Percentiles rank a stretch among this genome's conserved stretches.
Conservation (phyloP, 1,140 invertebrate genomes). For the Adelges cooleyi region DNA sequence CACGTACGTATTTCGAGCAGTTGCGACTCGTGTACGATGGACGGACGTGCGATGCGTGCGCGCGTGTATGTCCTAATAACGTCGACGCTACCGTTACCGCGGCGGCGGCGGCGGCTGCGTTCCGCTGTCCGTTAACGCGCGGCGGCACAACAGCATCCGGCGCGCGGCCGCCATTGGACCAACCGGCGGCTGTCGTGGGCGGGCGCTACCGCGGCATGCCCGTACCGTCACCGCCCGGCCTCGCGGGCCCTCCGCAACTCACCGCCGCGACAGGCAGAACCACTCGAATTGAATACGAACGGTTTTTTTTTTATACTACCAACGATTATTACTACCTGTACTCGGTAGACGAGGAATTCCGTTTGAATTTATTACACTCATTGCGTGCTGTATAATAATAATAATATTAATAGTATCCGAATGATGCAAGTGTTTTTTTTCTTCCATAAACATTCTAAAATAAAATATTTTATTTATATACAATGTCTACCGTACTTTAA, state of each 20-base stretch:
- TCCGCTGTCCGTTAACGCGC: neutral
- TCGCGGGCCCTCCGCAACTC: neutral
- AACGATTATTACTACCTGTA: too few species aligned
- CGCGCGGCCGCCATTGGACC: neutral
- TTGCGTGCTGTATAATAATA: too few species aligned
- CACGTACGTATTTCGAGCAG: neutral
- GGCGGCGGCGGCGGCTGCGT: neutral
- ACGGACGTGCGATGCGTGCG: neutral
- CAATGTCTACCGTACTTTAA: too few species aligned
- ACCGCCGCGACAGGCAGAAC: neutral
- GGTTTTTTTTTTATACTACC: too few species aligned
- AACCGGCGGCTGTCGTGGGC: neutral
- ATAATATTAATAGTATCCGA: too few species aligned
- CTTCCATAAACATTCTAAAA: too few species aligned
- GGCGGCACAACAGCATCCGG: slow-evolving; percentile 7
- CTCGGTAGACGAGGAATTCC: too few species aligned
- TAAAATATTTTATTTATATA: too few species aligned
- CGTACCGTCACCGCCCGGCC: neutral
- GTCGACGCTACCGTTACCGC: neutral
- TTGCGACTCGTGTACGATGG: too few species aligned
- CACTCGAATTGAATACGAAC: too few species aligned
- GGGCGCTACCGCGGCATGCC: neutral
- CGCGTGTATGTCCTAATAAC: neutral
- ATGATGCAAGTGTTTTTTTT: too few species aligned
- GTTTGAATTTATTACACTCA: too few species aligned